Percentiles rank a stretch among this genome's conserved stretches.
phyloP scores from a whole-genome alignment of 2,888 invertebrate genomes.

The Punctoribates punctum region DNA sequence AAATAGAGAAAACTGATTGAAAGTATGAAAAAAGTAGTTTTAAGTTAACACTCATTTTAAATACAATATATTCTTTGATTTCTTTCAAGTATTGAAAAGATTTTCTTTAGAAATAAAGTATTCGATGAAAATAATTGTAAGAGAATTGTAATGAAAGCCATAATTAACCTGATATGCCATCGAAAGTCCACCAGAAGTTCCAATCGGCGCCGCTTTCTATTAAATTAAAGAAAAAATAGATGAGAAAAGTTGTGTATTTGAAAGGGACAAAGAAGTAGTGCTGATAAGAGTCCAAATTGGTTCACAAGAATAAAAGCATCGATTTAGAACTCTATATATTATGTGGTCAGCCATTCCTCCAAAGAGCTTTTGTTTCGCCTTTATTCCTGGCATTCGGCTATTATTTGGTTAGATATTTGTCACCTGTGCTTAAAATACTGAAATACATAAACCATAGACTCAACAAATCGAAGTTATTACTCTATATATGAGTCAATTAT shows the following conservation, averaged over 20 bases:
- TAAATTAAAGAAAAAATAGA: constrained; percentile 26
- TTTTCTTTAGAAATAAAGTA: too few species aligned
- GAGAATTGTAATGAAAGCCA: background rate
- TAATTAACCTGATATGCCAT: constrained; percentile 45
- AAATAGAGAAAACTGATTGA: too few species aligned
- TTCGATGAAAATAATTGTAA: background rate
- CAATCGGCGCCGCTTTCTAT: constrained; percentile 38
- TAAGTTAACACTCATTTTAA: too few species aligned
- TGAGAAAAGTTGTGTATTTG: constrained; percentile 21
- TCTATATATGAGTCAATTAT: constrained; percentile 9
- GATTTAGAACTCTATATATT: constrained; percentile 16
- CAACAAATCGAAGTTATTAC: background rate
- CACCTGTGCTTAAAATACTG: constrained; percentile 12
- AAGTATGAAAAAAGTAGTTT: too few species aligned
- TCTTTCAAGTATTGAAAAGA: too few species aligned
- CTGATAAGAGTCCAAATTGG: constrained; percentile 30
- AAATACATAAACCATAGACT: background rate
- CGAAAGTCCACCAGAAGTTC: constrained; percentile 46
- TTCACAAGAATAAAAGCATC: constrained; percentile 7
- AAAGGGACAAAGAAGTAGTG: background rate
- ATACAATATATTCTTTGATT: too few species aligned
- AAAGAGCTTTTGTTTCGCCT: constrained; percentile 26
- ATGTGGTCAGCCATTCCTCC: background rate
- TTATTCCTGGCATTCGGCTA: constrained; percentile 10
- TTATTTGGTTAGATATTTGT: constrained; percentile 25